A percentile compares a stretch with the other conserved stretches of the same genome.
These are phyloP conservation scores for Drosophila yooni DNA, from an alignment of 2,888 invertebrate species.

Conservation along the genomic window DNA sequence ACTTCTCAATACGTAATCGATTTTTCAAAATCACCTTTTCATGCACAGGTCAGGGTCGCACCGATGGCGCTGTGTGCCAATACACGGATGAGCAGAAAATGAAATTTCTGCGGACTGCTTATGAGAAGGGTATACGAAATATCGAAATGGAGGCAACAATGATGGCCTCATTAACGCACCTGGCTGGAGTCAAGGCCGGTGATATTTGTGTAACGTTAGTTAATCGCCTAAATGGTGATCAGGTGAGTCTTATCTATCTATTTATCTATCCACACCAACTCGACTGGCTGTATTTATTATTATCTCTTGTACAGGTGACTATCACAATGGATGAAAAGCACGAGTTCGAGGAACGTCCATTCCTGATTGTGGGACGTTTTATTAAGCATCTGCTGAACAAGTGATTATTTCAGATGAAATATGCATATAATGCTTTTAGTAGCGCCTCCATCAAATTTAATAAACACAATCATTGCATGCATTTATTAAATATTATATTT, in stretches of 20 bases:
- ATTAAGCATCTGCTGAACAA: constrained; percentile 85
- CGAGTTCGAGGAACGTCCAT: constrained; percentile 86
- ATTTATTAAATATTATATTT: not conserved
- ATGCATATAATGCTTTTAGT: not conserved
- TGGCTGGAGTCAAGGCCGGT: constrained; percentile 88
- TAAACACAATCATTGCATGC: not conserved
- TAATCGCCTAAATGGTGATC: constrained; percentile 89
- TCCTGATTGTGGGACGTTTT: constrained; percentile 88
- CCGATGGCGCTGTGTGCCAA: constrained; percentile 91
- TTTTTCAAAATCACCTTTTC: too few relatives aligned
- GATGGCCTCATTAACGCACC: constrained; percentile 89
- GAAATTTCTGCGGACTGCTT: constrained; percentile 86
- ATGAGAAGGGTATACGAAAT: constrained; percentile 88
- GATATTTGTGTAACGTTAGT: constrained; percentile 90
- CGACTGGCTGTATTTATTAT: too few relatives aligned
- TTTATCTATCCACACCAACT: not conserved
- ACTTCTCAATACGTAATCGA: too few relatives aligned
- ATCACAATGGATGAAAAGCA: constrained; percentile 88
- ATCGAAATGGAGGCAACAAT: constrained; percentile 93
- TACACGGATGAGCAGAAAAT: constrained; percentile 88
- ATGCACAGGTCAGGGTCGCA: constrained; percentile 89
- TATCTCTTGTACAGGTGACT: constrained; percentile 50
- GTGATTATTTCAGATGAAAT: not conserved
- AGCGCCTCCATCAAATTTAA: not conserved
- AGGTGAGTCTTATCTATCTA: constrained; percentile 85